Evolutionary conservation across 2,888 invertebrate species (phyloP).

Genomic region (Sipunculus nudus): DNA sequence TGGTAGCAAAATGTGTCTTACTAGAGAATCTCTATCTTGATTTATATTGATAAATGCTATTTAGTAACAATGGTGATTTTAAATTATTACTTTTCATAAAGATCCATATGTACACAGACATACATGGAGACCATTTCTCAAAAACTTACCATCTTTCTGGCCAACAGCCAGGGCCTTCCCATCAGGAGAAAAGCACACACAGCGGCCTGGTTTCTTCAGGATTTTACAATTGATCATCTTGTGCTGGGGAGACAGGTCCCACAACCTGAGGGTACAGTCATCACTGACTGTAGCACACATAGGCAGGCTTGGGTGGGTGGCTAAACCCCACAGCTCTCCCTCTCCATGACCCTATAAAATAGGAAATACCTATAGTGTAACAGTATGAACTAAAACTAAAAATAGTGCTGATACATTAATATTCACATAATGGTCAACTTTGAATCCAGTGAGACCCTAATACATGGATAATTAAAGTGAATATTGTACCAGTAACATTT

Average conservation of each 20-base stretch:
- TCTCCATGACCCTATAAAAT: constrained; percentile 64
- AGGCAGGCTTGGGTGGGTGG: constrained; percentile 60
- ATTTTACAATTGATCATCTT: constrained; percentile 57
- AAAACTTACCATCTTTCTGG: constrained; percentile 65
- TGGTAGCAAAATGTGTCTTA: no score
- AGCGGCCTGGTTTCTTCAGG: constrained; percentile 62
- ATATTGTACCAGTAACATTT: no score
- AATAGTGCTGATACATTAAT: not conserved
- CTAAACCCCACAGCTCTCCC: constrained; percentile 67
- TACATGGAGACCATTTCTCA: no score
- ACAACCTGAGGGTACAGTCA: constrained; percentile 65
- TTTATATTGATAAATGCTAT: no score
- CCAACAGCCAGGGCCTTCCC: constrained; percentile 66
- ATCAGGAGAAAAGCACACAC: constrained; percentile 65
- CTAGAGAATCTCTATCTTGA: no score
- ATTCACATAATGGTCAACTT: no score
- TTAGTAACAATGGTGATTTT: no score
- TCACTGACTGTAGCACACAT: constrained; percentile 66
- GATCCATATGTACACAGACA: no score
- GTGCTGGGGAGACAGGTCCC: constrained; percentile 58
- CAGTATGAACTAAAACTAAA: constrained; percentile 11
- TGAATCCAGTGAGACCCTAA: no score
- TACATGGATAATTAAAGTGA: no score
- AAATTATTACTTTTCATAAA: no score
- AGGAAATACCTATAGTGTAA: no score